These are phyloP conservation scores for Drosophila novamexicana DNA, from an alignment of 1,140 invertebrate genomes.

Conservation along the genomic window DNA sequence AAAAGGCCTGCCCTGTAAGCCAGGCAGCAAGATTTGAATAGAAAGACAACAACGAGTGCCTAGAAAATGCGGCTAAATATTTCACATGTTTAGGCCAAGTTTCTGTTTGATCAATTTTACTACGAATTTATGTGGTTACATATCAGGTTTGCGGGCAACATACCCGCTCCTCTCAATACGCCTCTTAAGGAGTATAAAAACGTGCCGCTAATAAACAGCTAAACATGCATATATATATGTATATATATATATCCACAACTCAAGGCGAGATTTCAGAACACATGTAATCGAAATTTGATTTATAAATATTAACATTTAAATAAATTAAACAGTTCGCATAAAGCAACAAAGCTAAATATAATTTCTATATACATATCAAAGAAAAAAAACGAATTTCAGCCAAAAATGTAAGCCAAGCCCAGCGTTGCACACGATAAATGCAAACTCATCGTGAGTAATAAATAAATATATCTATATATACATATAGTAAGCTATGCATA, in stretches of 20 bases:
- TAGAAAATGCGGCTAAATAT: too few species aligned
- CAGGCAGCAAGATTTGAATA: too few species aligned
- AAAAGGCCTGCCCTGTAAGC: background rate
- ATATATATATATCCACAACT: conserved; percentile 38
- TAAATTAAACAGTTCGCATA: conserved; percentile 65
- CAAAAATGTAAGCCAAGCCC: background rate
- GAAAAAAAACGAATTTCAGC: background rate
- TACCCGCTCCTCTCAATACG: background rate
- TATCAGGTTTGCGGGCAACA: background rate
- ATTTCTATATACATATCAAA: conserved; percentile 4
- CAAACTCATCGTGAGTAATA: conserved; percentile 50
- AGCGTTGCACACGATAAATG: conserved; percentile 14
- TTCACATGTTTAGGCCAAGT: too few species aligned
- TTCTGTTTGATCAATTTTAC: too few species aligned
- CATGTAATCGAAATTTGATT: conserved; percentile 75
- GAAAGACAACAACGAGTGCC: too few species aligned
- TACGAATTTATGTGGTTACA: conserved; percentile 6
- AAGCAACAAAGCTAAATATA: conserved; percentile 26
- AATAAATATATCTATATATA: background rate
- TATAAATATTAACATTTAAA: conserved; percentile 68
- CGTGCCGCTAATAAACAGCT: conserved; percentile 51
- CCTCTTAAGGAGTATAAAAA: conserved; percentile 27
- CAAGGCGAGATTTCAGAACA: conserved; percentile 66
- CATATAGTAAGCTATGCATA: conserved; percentile 24
- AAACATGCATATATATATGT: conserved; percentile 43